Base-by-base conservation (phyloP, 2,888 invertebrate species). In the Loripinus fragilis region DNA sequence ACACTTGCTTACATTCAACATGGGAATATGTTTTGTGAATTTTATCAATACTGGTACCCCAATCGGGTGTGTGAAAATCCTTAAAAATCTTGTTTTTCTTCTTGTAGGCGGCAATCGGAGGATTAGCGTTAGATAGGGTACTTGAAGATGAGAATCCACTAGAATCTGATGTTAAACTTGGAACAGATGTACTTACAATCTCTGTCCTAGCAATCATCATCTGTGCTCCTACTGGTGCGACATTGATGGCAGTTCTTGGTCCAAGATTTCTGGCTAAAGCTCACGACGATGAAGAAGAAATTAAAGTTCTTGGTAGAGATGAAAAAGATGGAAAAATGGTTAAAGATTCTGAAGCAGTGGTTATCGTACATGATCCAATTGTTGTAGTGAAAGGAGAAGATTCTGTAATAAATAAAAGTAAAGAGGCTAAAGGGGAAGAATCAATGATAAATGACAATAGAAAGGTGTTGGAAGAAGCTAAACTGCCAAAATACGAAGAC, bases 41-140 rank as follows among this genome's bases (percentile, higher is more conserved):
- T n/a, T n/a, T n/a, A n/a, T n/a, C n/a, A n/a, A n/a, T n/a, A n/a
- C n/a, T n/a, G n/a, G n/a, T n/a, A n/a, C n/a, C n/a, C n/a, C n/a
- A n/a, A n/a, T n/a, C n/a, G n/a, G n/a, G n/a, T n/a, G n/a, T n/a
- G n/a, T n/a, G n/a, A n/a, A n/a, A n/a, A n/a, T n/a, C n/a, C n/a
- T n/a, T n/a, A n/a, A n/a, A n/a, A n/a, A n/a, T 5, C 38, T 38
- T n/a, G n/a, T 52, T 10, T 60, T 0, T 25, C 41, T 72, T 42
- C 52, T 64, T 67, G 67, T 81, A 92, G 90, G 90, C 93, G 23
- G 93, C 93, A 0, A 91, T 94, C 23, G 93, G 93, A 20, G 91
- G 93, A 1, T 72, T 92, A 1, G 93, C 93, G 0, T 77, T 92
- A 10, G 93, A 93, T 71, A 87, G 87, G 52, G 92, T 91, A 0